Conservation (phyloP, 2,113 vertebrate genomes). For the Periophthalmodon schlosseri region DNA sequence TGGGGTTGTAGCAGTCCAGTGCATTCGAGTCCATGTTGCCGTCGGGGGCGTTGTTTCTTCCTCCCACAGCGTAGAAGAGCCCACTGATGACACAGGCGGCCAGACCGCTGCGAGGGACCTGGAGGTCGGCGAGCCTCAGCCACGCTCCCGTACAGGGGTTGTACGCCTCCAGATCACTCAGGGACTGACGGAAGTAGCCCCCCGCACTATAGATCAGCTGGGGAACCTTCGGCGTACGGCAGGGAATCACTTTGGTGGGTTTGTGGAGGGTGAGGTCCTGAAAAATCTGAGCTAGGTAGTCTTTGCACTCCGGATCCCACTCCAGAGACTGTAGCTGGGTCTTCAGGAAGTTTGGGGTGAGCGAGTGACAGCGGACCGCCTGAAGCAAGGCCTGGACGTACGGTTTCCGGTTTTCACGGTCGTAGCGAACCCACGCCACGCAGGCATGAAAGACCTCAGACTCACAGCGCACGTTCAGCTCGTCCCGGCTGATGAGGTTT, state of each 20-base stretch:
- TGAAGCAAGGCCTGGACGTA: conserved; percentile 89
- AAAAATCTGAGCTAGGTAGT: conserved; percentile 91
- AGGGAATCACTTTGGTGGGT: conserved; percentile 80
- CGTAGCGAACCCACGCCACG: conserved; percentile 91
- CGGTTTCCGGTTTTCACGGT: conserved; percentile 82
- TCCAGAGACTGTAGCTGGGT: conserved; percentile 89
- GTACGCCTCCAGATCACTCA: conserved; percentile 88
- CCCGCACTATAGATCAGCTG: conserved; percentile 92
- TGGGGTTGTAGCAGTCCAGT: conserved; percentile 92
- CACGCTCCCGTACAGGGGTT: conserved; percentile 82
- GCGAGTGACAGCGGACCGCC: conserved; percentile 93
- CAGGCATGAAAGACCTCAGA: conserved; percentile 95
- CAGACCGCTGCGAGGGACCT: conserved; percentile 88
- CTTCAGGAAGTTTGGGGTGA: conserved; percentile 91
- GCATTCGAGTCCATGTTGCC: conserved; percentile 91
- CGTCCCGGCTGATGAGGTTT: conserved; percentile 89
- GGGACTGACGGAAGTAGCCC: conserved; percentile 87
- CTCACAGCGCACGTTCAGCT: conserved; percentile 95
- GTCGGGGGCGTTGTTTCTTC: conserved; percentile 89
- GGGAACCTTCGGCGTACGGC: conserved; percentile 85
- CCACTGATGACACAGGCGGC: conserved; percentile 90
- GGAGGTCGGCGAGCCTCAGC: conserved; percentile 85
- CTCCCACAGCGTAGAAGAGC: conserved; percentile 89
- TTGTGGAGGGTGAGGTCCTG: conserved; percentile 93
- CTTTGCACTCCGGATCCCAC: conserved; percentile 87